Base-by-base conservation (phyloP, 2,113 vertebrate species). In the Naja naja region DNA sequence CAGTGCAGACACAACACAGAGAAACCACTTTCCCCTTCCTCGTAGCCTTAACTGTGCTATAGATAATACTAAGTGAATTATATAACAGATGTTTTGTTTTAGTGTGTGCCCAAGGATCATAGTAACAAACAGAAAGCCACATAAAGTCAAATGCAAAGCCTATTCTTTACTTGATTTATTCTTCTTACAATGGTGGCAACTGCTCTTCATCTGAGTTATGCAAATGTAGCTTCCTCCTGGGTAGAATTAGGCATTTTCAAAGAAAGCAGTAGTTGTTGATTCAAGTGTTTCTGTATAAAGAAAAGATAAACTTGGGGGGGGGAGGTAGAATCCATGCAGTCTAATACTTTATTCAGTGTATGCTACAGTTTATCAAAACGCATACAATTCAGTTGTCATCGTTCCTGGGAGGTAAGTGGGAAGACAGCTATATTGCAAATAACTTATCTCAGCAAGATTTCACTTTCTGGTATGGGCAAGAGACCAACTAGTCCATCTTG, bases 1-100 rank as follows among this genome's bases (percentile, higher is more conserved):
- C 3, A 86, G 7, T 8, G 27, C 34, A 95, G 86, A 2, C 3
- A 11, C 53, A 93, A 27, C 3, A 93, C 49, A 93, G 56, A 94
- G 93, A 90, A 27, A 20, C 18, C 39, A 92, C 49, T 74, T 4
- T 5, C 86, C 89, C 87, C 4, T 8, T 8, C 12, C 74, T 53
- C 81, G 49, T 74, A 94, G 64, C 58, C 69, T 45, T 25, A 0
- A 34, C 90, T 86, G 52, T 90, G 60, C 0, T 0, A 90, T 56
- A 2, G 88, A 60, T 5, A 93, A 53, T 92, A 64, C 27, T 92
- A 95, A 95, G 87, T 85, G 93, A 25, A 60, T 5, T 87, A 30
- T 30, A 49, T 93, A 94, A 5, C 0, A 88, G 23, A 0, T 30
- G 18, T 47, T 95, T 94, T 92, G 1, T 2, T 92, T 91, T 93